Percentiles rank a stretch among this genome's conserved stretches.
Evolutionary conservation across 2,888 invertebrate species (phyloP).

Genomic region (Nymphalis urticae): DNA sequence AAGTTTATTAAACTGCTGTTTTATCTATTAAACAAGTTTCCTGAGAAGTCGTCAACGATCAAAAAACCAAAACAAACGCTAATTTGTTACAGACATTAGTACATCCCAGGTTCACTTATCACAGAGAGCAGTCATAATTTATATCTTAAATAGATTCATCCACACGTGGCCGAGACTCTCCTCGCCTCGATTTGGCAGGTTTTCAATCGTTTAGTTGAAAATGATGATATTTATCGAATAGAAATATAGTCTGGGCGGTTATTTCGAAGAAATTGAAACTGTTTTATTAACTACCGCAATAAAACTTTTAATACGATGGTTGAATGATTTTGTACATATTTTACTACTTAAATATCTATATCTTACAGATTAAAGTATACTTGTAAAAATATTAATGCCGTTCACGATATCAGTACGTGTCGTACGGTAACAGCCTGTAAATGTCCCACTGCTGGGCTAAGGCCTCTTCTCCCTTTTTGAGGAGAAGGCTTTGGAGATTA

Average conservation of each 20-base stretch:
- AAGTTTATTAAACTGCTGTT: too few species aligned
- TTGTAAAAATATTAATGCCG: too few species aligned
- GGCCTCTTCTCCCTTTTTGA: too few species aligned
- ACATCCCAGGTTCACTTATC: neutral
- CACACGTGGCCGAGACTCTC: constrained; percentile 11
- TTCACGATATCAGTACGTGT: neutral
- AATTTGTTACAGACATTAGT: neutral
- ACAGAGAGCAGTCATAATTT: constrained; percentile 5
- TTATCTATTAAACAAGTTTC: too few species aligned
- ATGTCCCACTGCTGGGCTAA: too few species aligned
- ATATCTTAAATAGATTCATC: constrained; percentile 8
- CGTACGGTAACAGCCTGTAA: too few species aligned
- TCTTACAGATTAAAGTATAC: neutral
- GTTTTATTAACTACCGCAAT: constrained; percentile 11
- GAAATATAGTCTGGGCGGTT: constrained; percentile 23
- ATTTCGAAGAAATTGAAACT: constrained; percentile 21
- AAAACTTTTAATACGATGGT: neutral
- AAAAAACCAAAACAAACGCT: neutral
- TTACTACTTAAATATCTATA: neutral
- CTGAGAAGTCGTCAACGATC: too few species aligned
- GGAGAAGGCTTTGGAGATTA: too few species aligned
- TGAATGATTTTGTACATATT: neutral
- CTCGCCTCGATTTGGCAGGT: constrained; percentile 25
- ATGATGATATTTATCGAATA: constrained; percentile 27
- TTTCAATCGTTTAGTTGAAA: constrained; percentile 27